Evolutionary conservation across 2,888 invertebrate genomes (phyloP).

Genomic region (Fragum fragum): DNA sequence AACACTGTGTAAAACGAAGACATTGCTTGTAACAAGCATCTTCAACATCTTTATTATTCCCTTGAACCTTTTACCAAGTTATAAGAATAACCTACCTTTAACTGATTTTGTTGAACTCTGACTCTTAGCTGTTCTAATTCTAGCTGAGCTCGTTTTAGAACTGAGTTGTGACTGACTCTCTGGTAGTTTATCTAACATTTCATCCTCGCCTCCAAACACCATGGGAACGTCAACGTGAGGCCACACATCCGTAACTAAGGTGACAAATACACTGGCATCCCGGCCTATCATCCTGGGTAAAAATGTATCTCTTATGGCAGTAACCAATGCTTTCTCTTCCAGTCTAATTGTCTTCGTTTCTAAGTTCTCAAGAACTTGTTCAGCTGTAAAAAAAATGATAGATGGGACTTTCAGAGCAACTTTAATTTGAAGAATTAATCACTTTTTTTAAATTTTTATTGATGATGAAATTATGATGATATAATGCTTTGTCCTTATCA

Average conservation of each 20-base stretch:
- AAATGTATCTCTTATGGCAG: constrained; percentile 83
- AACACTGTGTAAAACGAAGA: too few relatives aligned
- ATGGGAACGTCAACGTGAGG: constrained; percentile 80
- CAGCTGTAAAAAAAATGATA: constrained; percentile 35
- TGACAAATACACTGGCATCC: constrained; percentile 83
- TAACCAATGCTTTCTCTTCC: constrained; percentile 82
- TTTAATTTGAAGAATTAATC: neutral
- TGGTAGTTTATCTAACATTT: constrained; percentile 63
- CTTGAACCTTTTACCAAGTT: too few relatives aligned
- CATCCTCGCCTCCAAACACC: constrained; percentile 79
- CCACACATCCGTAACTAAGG: constrained; percentile 82
- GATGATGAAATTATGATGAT: neutral
- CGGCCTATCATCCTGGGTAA: constrained; percentile 82
- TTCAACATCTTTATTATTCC: too few relatives aligned
- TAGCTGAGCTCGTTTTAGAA: constrained; percentile 59
- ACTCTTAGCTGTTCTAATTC: constrained; percentile 76
- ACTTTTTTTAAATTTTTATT: neutral
- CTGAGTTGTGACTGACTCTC: constrained; percentile 69
- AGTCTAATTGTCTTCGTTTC: constrained; percentile 64
- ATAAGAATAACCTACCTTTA: constrained; percentile 81
- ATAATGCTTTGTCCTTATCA: too few relatives aligned
- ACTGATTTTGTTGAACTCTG: constrained; percentile 75
- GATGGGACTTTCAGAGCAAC: neutral
- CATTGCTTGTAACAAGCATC: too few relatives aligned
- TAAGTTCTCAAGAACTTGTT: constrained; percentile 42